Base-by-base conservation (phyloP, 2,888 invertebrate species). In the Lasioglossum zephyrum region DNA sequence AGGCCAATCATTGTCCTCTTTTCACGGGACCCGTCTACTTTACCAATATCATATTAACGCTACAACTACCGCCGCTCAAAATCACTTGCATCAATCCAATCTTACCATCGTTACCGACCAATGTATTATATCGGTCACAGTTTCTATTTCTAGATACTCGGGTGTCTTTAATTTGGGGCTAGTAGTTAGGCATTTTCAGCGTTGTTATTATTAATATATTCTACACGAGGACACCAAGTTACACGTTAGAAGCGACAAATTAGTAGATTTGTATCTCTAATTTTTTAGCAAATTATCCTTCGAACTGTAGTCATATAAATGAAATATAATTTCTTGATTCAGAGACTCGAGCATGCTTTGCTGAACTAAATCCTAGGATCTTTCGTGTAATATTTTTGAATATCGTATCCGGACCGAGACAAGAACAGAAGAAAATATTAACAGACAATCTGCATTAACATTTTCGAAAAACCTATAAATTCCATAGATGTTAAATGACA, bases 1-100 rank as follows among this genome's bases (percentile, higher is more conserved):
- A 84, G 83, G 81, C 79, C 86, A 86, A 87, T 86, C 83, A 86
- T 86, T 84, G 83, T 81, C 81, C 81, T 72, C 83, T 80, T 81
- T 86, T 49, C 60, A 53, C 18, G 70, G 69, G 70, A 77, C 47
- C 79, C 74, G 44, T 73, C 73, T 79, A 63, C 63, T 53, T 75
- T 63, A 78, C 36, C n/a, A 79, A 57, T 57, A 80, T 60, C 44
- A 74, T 80, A 70, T 81, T 81, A 49, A 70, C 41, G 63, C 63
- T 63, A 31, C 31, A 31, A 63, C 63, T 18, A 63, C 31, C 63
- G 36, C 31, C 31, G 31, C 31, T 63, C 63, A 63, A 63, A 63
- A 63, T 63, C 63, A 63, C 63, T 63, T 26, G 31, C 63, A 63
- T 63, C 13, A 63, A 63, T 63, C 63, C 31, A 63, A 63, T 63